Percentiles rank a stretch among this genome's conserved stretches.
Evolutionary conservation across 2,888 invertebrate species (phyloP).

Genomic region (Mythimna vitellina): DNA sequence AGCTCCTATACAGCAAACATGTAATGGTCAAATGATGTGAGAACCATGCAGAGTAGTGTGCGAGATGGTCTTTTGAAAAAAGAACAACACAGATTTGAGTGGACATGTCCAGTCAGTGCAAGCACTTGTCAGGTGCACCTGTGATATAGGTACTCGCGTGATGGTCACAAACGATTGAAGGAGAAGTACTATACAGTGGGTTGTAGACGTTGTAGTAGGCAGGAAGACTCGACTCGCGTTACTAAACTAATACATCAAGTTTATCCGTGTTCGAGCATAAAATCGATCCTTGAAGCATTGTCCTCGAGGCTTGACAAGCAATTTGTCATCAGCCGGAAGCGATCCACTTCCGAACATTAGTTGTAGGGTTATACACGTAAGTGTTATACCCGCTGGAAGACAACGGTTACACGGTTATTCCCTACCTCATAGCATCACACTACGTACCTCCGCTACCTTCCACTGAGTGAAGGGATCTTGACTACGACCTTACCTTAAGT

Average conservation of each 20-base stretch:
- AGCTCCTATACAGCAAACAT: too few relatives aligned
- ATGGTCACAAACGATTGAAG: not conserved
- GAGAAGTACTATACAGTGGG: not conserved
- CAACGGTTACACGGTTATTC: not conserved
- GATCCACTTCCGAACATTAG: constrained; percentile 21
- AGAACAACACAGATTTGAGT: too few relatives aligned
- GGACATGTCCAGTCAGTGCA: too few relatives aligned
- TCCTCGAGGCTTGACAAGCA: constrained; percentile 12
- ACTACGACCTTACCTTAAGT: too few relatives aligned
- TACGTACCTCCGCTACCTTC: too few relatives aligned
- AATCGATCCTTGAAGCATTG: constrained; percentile 2
- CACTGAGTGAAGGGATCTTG: too few relatives aligned
- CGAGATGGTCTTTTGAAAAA: too few relatives aligned
- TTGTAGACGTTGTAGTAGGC: not conserved
- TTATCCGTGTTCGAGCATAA: not conserved
- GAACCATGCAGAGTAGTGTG: too few relatives aligned
- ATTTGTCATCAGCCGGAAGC: constrained; percentile 22
- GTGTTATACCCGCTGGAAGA: not conserved
- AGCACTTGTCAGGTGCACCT: too few relatives aligned
- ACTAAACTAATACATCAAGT: not conserved
- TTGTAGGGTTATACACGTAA: not conserved
- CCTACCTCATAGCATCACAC: too few relatives aligned
- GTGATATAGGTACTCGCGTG: too few relatives aligned
- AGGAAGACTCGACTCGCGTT: not conserved
- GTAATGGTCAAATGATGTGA: too few relatives aligned